These are phyloP conservation scores for Lepus americanus DNA, from an alignment of 2,113 vertebrate species.

Conservation along the genomic window DNA sequence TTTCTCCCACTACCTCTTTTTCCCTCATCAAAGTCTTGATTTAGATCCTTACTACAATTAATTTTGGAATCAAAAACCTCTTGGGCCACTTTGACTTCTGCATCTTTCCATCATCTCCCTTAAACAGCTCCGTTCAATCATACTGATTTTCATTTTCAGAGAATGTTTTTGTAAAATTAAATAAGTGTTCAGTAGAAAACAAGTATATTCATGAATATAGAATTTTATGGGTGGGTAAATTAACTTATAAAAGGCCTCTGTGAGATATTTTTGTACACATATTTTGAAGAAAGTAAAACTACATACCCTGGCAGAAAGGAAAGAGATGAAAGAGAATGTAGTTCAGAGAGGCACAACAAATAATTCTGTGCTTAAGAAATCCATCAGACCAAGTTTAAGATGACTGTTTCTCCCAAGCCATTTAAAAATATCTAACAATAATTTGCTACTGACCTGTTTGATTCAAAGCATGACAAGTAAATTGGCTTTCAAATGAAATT, in stretches of 20 bases:
- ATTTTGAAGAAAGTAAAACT: conserved; percentile 12
- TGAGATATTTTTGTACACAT: conserved; percentile 25
- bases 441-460: conserved; percentile 11
- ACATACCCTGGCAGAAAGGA: neutral
- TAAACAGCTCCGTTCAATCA: conserved; percentile 1
- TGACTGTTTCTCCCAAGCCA: neutral
- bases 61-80: conserved; percentile 6
- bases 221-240: neutral
- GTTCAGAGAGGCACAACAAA: neutral
- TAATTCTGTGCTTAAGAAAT: conserved; percentile 2
- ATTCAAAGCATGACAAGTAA: neutral
- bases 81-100: neutral
- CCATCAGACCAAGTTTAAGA: neutral
- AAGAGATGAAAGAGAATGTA: neutral
- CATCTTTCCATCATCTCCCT: neutral
- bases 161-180: conserved; percentile 48
- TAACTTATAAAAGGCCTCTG: neutral
- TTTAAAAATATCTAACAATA: neutral
- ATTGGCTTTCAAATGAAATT: conserved; percentile 56
- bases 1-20: neutral
- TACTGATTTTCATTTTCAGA: conserved; percentile 28
- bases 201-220: neutral
- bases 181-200: conserved; percentile 23
- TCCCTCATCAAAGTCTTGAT: conserved; percentile 11
- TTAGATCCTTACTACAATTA: conserved; percentile 30